A percentile compares a stretch with the other conserved stretches of the same genome.
These are phyloP conservation scores for Vesta saturnalis DNA, from an alignment of 2,888 invertebrate species.

Conservation along the genomic window DNA sequence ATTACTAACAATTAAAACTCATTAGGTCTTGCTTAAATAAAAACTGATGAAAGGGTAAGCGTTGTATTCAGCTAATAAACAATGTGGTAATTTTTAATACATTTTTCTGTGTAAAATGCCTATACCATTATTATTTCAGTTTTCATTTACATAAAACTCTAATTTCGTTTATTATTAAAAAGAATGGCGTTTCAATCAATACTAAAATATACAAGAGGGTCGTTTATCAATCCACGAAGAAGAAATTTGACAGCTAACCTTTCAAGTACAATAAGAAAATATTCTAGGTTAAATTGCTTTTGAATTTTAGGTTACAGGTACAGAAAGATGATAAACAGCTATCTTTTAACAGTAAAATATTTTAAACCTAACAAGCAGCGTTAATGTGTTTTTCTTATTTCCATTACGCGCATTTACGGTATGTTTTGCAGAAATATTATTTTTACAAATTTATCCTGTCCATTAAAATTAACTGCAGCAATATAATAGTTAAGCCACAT, in stretches of 20 bases:
- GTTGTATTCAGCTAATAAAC: too few species aligned
- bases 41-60: too few species aligned
- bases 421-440: background rate
- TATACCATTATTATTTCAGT: background rate
- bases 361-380: too few species aligned
- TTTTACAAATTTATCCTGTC: conserved; percentile 3
- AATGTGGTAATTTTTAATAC: too few species aligned
- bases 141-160: background rate
- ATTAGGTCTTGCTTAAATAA: too few species aligned
- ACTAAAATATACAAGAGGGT: background rate
- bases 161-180: background rate
- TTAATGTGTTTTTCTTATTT: background rate
- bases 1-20: too few species aligned
- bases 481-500: background rate
- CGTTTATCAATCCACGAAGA: conserved; percentile 1
- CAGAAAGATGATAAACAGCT: background rate
- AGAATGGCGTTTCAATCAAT: background rate
- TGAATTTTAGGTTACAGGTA: background rate
- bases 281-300: background rate
- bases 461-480: background rate
- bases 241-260: background rate
- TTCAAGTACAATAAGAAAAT: background rate
- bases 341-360: background rate
- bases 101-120: too few species aligned
- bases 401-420: background rate